phyloP scores from a whole-genome alignment of 2,113 vertebrate genomes.

The Caretta caretta region DNA sequence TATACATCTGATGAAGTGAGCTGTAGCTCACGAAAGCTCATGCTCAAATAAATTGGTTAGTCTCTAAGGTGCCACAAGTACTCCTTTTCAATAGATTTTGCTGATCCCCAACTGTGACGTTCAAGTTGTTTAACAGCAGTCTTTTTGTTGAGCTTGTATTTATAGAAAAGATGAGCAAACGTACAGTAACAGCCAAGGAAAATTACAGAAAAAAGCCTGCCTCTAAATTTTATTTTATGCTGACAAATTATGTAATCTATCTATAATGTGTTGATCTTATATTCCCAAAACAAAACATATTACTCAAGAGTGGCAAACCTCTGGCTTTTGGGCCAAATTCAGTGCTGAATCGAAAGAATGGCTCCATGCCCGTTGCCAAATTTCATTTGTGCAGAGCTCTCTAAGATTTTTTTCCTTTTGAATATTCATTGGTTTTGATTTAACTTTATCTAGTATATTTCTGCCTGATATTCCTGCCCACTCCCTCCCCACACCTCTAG shows the following conservation, averaged over 20 bases:
- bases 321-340: not conserved
- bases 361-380: not conserved
- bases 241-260: constrained; percentile 23
- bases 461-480: constrained; percentile 10
- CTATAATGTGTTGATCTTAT: constrained; percentile 59
- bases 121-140: not conserved
- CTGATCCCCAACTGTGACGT: not conserved
- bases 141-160: not conserved
- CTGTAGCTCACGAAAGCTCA: too few relatives aligned
- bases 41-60: too few relatives aligned
- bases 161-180: constrained; percentile 30
- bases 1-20: too few relatives aligned
- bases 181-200: constrained; percentile 1
- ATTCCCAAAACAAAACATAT: constrained; percentile 59
- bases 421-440: not conserved
- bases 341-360: constrained; percentile 49
- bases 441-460: not conserved
- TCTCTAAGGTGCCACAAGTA: too few relatives aligned
- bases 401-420: not conserved
- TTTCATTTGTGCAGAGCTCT: constrained; percentile 47
- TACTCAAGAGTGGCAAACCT: constrained; percentile 13
- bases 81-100: not conserved
- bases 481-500: not conserved
- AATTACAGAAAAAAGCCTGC: not conserved
- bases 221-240: not conserved